A percentile compares a stretch with the other conserved stretches of the same genome.
Conservation (phyloP, 1,140 invertebrate species). For the Drosophila saltans region DNA sequence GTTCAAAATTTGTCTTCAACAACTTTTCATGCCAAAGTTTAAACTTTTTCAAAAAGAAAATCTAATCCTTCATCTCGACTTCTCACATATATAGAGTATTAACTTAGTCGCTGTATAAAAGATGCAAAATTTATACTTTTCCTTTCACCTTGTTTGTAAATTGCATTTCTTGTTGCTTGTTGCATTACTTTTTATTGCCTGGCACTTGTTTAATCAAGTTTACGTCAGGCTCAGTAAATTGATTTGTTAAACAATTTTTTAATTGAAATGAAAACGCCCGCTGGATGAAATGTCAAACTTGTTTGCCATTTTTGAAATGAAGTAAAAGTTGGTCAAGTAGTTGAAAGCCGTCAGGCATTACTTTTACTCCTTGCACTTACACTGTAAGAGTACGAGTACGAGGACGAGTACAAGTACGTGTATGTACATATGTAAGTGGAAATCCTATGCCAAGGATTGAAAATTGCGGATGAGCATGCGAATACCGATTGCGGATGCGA, state of each 20-base stretch:
- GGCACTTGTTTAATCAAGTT: slow-evolving; percentile 58
- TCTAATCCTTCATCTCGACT: no score
- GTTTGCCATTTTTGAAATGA: slow-evolving; percentile 40
- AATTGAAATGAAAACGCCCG: slow-evolving; percentile 69
- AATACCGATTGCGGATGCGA: neutral
- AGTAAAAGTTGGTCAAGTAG: slow-evolving; percentile 50
- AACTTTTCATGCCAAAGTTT: no score
- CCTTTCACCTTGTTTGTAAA: slow-evolving; percentile 37
- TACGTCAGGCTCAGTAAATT: slow-evolving; percentile 57
- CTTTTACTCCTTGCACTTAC: neutral
- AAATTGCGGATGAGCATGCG: neutral
- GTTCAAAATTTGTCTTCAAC: no score
- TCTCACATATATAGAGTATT: neutral
- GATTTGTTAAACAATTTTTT: slow-evolving; percentile 80
- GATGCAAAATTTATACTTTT: neutral
- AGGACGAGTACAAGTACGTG: neutral
- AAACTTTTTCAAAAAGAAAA: no score
- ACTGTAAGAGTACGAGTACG: neutral
- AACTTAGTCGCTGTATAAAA: neutral
- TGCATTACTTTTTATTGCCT: slow-evolving; percentile 20
- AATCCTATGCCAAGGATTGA: slow-evolving; percentile 2
- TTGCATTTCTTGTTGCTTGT: slow-evolving; percentile 52
- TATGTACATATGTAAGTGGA: neutral
- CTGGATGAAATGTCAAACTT: slow-evolving; percentile 66
- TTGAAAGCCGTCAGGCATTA: slow-evolving; percentile 16